Base-by-base conservation (phyloP, 2,113 vertebrate species). In the Tauraco erythrolophus region DNA sequence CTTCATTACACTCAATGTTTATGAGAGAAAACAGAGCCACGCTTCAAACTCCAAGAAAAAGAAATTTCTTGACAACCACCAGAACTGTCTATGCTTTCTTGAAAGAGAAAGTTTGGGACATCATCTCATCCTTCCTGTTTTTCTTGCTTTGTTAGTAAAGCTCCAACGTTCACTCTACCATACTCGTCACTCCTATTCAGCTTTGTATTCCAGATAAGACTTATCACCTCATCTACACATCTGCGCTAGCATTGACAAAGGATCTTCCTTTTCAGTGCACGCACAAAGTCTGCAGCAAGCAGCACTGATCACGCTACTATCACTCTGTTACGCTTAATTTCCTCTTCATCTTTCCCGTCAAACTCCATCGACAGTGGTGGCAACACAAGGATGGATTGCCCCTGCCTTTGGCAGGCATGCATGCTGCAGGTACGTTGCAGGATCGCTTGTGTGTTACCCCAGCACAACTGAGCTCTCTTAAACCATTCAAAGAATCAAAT, bases 221-320 rank as follows among this genome's bases (percentile, higher is more conserved):
- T 92, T 58, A 43, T 17, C 88, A 60, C 58, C 87, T 79, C 48
- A 3, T 68, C 89, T 2, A 48, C 70, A 76, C 66, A 46, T 2
- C 68, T 60, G 17, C 21, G 45, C 82, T 48, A 68, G 45, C 70
- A 60, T 2, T 53, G 65, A 50, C 46, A 48, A 65, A 94, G 28
- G 10, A 51, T 35, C 91, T 64, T 56, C 83, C 76, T 70, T 94
- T 53, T 4, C 76, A 71, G 22, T 17, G 81, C 39, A 19, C 62
- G 56, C 3, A 3, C 53, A 19, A 18, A 53, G 78, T 35, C 77
- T 84, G 85, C 68, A 81, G 91, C 64, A 6, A 19, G 84, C 93
- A 78, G 92, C 84, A 95, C 89, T 66, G 91, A 97, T 95, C 92
- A 91, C 65, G 50, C 80, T 35, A 87, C 92, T 94, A 95, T 94